Base-by-base conservation (phyloP, 2,797 vertebrate genomes). In the Enteromius mattozi region DNA sequence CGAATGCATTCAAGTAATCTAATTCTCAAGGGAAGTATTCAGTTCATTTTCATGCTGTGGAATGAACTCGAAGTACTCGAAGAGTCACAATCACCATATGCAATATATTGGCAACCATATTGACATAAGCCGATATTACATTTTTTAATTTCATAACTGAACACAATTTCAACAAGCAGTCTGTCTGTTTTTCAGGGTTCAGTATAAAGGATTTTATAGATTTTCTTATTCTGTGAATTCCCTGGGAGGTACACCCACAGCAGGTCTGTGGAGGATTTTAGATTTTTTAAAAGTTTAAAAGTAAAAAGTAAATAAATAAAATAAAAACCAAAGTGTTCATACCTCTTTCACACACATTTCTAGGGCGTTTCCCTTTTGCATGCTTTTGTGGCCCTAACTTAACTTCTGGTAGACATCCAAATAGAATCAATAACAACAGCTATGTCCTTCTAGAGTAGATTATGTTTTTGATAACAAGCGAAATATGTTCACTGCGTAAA, bases 21-120 rank as follows among this genome's bases (percentile, higher is more conserved):
- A 78, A 83, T 47, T 69, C 74, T 78, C 65, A 21, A 45, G 78
- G 71, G 78, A 59, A 78, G 63, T 35, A 81, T 51, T 83, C 47
- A 69, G 78, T 45, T 27, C 42, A 66, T 81, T 87, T 81, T 27
- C 56, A 69, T 66, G 71, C 33, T 70, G 27, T 21, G 27, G 30
- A 70, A 75, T 68, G 47, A 65, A 37, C 42, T 76, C 42, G 2
- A 47, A 76, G 72, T 82, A 51, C 71, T 24, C 27, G 2, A 82
- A 33, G 14, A 54, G 65, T 80, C 65, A 80, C n/a, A 16, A 69
- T 40, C 14, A 24, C 65, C 2, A 27, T 19, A 30, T 16, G 37
- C 2, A 27, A 45, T 78, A 63, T 45, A 78, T 63, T 5, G 56
- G 9, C 56, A 16, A 77, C 21, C 49, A 30, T 78, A 61, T 27